Conservation (phyloP, 1,140 invertebrate genomes). For the Drosophila athabasca region DNA sequence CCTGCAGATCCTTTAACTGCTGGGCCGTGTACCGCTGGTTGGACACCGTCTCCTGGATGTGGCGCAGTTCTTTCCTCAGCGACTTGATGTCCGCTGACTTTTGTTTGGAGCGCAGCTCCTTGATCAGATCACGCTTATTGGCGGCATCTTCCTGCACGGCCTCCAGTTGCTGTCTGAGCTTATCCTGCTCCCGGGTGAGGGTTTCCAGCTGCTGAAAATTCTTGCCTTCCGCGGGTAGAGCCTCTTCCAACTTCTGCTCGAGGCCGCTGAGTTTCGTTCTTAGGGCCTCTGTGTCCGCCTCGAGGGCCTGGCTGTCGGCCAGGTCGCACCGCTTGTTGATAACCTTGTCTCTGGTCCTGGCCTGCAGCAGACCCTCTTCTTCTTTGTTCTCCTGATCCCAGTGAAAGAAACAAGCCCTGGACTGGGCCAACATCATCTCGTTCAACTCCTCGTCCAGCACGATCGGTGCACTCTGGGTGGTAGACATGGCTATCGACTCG, state of each 20-base stretch:
- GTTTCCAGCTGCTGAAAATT: constrained; percentile 13
- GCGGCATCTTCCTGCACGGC: background rate
- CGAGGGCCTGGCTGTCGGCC: constrained; percentile 8
- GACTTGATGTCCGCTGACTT: background rate
- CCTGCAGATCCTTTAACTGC: constrained; percentile 30
- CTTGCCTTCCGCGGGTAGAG: constrained; percentile 8
- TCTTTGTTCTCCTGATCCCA: constrained; percentile 55
- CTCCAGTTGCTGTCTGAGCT: background rate
- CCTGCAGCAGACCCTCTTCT: constrained; percentile 37
- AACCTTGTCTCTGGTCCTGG: constrained; percentile 35
- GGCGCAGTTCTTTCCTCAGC: constrained; percentile 13
- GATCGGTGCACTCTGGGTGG: constrained; percentile 16
- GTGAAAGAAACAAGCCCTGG: constrained; percentile 40
- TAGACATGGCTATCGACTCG: constrained; percentile 42
- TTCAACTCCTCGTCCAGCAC: constrained; percentile 50
- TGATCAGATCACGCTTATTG: background rate
- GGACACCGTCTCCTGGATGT: constrained; percentile 27
- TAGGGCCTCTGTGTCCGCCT: constrained; percentile 19
- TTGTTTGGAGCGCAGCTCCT: constrained; percentile 1
- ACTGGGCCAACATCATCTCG: constrained; percentile 28
- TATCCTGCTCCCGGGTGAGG: background rate
- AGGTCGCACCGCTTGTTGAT: constrained; percentile 40
- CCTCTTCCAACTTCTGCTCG: constrained; percentile 5
- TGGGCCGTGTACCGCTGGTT: constrained; percentile 33
- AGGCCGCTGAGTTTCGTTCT: background rate